Base-by-base conservation (phyloP, 2,888 invertebrate species). In the Artemia sinica region DNA sequence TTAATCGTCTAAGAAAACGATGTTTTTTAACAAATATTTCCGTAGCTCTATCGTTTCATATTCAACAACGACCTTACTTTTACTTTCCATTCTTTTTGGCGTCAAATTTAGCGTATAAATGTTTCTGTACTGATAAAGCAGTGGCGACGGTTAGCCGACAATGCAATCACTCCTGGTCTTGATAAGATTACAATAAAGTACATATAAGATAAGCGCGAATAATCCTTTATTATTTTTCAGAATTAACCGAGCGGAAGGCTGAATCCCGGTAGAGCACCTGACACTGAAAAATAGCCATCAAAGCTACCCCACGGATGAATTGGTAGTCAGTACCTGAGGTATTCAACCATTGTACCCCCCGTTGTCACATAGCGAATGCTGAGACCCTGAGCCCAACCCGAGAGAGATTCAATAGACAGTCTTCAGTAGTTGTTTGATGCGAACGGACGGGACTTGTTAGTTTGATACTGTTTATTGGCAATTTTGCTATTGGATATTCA, bases 261-360 rank as follows among this genome's bases (percentile, higher is more conserved):
- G 58, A n/a, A 58, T 58, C 58, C 18, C 58, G 58, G 58, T 58
- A 58, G 58, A 58, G 58, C 58, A 58, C 58, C 58, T 58, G 58
- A 58, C 58, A 58, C 58, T 58, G 58, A 58, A 58, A 58, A 58
- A 58, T 58, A 58, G 58, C 58, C 58, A 58, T 58, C 58, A n/a
- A n/a, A 58, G 58, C 58, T 58, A 58, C 58, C 58, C 58, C 58
- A 58, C 58, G 58, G 18, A n/a, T 9, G 58, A 18, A n/a, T 58
- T 58, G 58, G 58, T 58, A 58, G 58, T 58, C 58, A 9, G 58
- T 58, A 58, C 58, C 58, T 58, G 58, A 58, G 58, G 58, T 58
- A 58, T 58, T 58, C 58, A 58, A 58, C 58, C 58, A 58, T 58
- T 18, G 14, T 58, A 58, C 58, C 58, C 58, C 58, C 58, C 58